Percentiles rank a stretch among this genome's conserved stretches.
phyloP scores from a whole-genome alignment of 2,888 invertebrate genomes.

The Sinelater perroti region DNA sequence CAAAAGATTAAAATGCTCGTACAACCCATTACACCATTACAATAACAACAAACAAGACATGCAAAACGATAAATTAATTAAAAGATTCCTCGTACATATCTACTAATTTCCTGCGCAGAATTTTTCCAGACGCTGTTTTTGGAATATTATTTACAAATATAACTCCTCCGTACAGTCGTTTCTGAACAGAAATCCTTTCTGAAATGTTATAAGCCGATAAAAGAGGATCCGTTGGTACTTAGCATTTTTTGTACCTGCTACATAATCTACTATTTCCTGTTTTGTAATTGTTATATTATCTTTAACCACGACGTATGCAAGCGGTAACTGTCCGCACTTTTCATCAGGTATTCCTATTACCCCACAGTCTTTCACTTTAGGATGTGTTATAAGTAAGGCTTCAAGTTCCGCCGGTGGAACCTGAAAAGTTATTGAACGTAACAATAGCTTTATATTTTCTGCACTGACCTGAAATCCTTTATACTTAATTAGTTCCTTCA shows the following conservation, averaged over 20 bases:
- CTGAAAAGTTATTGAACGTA: slow-evolving; percentile 61
- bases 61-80: no score
- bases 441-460: neutral
- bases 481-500: slow-evolving; percentile 89
- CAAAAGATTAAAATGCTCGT: no score
- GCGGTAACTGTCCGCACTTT: slow-evolving; percentile 77
- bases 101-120: slow-evolving; percentile 67
- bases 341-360: slow-evolving; percentile 83
- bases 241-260: no score
- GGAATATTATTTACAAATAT: slow-evolving; percentile 77
- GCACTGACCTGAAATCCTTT: slow-evolving; percentile 76
- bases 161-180: slow-evolving; percentile 77
- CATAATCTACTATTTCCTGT: slow-evolving; percentile 56
- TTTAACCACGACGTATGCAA: slow-evolving; percentile 78
- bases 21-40: no score
- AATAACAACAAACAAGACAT: no score
- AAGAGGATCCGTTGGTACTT: no score
- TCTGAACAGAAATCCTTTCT: slow-evolving; percentile 72
- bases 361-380: slow-evolving; percentile 78
- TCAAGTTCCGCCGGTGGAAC: slow-evolving; percentile 75
- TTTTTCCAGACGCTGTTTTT: slow-evolving; percentile 81
- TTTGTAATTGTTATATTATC: slow-evolving; percentile 63
- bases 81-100: no score
- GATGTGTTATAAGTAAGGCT: slow-evolving; percentile 76
- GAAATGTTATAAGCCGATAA: no score